Conservation (phyloP, 2,797 vertebrate genomes). For the Psittacula derbiana region DNA sequence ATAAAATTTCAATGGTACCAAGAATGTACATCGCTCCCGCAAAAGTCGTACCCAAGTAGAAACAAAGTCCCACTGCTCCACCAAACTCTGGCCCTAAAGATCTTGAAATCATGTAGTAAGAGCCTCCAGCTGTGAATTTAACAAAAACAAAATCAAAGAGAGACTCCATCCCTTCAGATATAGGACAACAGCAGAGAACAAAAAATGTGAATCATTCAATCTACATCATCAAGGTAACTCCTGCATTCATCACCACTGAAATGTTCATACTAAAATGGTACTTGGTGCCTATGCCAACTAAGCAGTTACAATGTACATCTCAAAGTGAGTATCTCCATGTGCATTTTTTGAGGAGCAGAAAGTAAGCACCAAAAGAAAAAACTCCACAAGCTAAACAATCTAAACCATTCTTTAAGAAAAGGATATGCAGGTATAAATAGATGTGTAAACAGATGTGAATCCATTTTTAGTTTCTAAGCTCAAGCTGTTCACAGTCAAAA, state of each 20-base stretch:
- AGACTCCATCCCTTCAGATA: background rate
- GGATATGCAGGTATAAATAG: background rate
- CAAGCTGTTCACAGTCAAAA: background rate
- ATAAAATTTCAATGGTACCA: slow-evolving; percentile 93
- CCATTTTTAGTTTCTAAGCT: background rate
- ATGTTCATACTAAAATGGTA: background rate
- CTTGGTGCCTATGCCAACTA: background rate
- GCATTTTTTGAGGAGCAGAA: background rate
- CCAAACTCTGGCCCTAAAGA: slow-evolving; percentile 95
- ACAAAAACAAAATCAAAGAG: background rate
- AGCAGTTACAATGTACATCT: background rate
- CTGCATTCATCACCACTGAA: background rate
- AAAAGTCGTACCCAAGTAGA: slow-evolving; percentile 95
- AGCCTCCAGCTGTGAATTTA: slow-evolving; percentile 86
- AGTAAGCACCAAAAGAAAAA: background rate
- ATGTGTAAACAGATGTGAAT: background rate
- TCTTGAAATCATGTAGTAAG: slow-evolving; percentile 97
- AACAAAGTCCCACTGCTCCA: slow-evolving; percentile 94
- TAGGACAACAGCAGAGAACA: background rate
- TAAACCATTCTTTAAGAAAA: background rate
- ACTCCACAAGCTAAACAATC: background rate
- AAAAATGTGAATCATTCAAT: background rate
- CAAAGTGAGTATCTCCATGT: background rate
- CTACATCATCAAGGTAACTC: background rate
- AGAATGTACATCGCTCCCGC: slow-evolving; percentile 98